phyloP scores from a whole-genome alignment of 2,113 vertebrate species.

The Rhinoptilus africanus region DNA sequence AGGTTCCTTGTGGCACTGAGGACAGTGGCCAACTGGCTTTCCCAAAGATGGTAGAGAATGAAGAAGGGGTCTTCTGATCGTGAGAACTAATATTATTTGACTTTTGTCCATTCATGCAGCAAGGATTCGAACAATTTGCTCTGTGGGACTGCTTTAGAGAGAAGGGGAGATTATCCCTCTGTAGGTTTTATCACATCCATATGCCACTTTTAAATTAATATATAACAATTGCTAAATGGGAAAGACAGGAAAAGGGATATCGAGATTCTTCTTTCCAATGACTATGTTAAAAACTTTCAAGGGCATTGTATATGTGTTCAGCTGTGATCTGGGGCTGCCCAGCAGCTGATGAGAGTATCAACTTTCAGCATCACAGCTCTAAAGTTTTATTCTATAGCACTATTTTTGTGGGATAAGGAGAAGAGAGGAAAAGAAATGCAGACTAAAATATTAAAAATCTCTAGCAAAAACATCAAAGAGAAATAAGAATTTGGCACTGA shows the following conservation, averaged over 20 bases:
- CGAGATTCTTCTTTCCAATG: not conserved
- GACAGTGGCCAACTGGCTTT: not conserved
- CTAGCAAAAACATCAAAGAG: not conserved
- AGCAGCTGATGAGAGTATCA: not conserved
- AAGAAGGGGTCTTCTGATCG: not conserved
- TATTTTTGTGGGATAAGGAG: not conserved
- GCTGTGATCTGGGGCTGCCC: not conserved
- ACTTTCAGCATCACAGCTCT: not conserved
- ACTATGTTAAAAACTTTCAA: not conserved
- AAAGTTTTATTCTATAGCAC: not conserved
- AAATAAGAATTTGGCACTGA: not conserved
- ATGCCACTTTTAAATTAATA: not conserved
- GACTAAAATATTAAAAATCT: slow-evolving; percentile 18
- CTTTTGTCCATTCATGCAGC: not conserved
- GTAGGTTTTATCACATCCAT: not conserved
- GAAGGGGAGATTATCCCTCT: not conserved
- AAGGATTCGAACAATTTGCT: not conserved
- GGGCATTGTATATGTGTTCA: not conserved
- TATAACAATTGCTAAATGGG: not conserved
- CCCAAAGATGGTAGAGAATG: not conserved
- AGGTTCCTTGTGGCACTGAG: not conserved
- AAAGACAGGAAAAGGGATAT: not conserved
- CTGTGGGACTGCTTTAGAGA: not conserved
- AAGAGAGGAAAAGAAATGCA: not conserved
- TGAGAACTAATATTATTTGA: not conserved